Evolutionary conservation across 2,888 invertebrate genomes (phyloP), one percentile per base, ranked within the genome.

Genomic region (Tortrix viridana): DNA sequence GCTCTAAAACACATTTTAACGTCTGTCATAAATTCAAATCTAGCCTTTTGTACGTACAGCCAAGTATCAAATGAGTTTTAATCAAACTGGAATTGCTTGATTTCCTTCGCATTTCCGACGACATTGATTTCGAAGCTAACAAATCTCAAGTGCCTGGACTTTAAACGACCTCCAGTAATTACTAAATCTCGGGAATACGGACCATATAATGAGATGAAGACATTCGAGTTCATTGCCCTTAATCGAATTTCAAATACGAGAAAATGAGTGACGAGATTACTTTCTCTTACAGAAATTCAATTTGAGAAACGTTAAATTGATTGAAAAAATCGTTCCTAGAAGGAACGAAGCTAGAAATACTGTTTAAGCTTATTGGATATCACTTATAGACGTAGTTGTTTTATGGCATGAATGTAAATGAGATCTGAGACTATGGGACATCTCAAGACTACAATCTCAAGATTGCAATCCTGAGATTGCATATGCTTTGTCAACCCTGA

Each of bases 1-100:
- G 43, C 44, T 48, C 49, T 44, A 44, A 44, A 50, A 56, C 37
- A 50, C 55, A 48, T 50, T 61, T 61, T 46, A 56, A 61, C 50
- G 19, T 37, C 19, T 23, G 55, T 23, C 50, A 44, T 61, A 56
- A 56, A 61, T 50, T 44, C 41, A 55, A 49, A 55, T 18, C 16
- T 60, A 49, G 26, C 55, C 32, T 49, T 54, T 55, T 44, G 48
- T 32, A 43, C 54, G 37, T 12, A 37, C 50, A 37, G 32, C 43
- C 9, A 22, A 60, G 18, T 14, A 43, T 43, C 44, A 19, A 37
- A 50, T 49, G 14, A 23, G 23, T 49, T 50, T 26, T 37, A 49
- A 60, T 55, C 60, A 23, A 47, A 60, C 12, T 32, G 32, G 12
- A 32, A 46, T 26, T n/a, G 32, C 16, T 50, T 50, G 50, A 50